Evolutionary conservation across 2,797 vertebrate species (phyloP).

Genomic region (Clamator glandarius): DNA sequence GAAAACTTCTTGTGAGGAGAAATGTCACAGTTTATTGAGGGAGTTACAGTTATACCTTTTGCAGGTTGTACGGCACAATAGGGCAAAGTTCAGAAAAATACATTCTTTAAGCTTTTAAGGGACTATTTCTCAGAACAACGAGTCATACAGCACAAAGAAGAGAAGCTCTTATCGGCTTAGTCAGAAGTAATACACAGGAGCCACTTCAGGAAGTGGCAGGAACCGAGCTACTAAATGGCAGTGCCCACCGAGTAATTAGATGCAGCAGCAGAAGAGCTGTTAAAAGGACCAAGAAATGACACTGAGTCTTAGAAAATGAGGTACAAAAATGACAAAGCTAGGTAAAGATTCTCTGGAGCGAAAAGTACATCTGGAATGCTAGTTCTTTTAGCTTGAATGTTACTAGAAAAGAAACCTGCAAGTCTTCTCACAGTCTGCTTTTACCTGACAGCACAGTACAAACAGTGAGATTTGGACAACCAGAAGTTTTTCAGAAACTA

Average conservation of each 20-base stretch:
- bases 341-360: background rate
- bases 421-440: background rate
- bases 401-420: background rate
- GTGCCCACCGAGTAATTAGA: background rate
- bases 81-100: slow-evolving; percentile 23
- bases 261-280: background rate
- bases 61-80: background rate
- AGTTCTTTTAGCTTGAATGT: background rate
- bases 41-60: background rate
- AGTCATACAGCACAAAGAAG: slow-evolving; percentile 4
- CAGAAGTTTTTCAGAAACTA: background rate
- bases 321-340: background rate
- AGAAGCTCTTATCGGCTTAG: slow-evolving; percentile 9
- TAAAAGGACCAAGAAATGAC: background rate
- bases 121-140: slow-evolving; percentile 13
- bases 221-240: background rate
- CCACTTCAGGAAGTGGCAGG: slow-evolving; percentile 7
- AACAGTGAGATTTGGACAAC: background rate
- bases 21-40: background rate
- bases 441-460: background rate
- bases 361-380: background rate
- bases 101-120: background rate
- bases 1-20: background rate
- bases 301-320: background rate
- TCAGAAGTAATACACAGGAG: background rate